Conservation (phyloP, 2,113 vertebrate species). For the Electrona antarctica region DNA sequence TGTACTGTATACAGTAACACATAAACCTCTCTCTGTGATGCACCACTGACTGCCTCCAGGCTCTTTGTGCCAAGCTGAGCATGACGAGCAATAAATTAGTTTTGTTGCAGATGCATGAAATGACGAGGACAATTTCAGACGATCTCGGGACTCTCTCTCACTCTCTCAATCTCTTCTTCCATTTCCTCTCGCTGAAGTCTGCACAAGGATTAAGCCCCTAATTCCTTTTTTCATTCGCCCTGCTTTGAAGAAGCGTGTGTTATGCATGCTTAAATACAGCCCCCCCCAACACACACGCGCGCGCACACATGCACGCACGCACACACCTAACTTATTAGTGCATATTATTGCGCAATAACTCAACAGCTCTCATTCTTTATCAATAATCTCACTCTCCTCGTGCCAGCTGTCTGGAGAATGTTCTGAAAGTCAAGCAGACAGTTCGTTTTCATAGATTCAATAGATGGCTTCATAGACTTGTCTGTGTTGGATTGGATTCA, state of each 20-base stretch:
- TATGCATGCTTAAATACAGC: conserved; percentile 43
- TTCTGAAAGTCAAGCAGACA: too few species aligned
- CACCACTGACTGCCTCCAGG: conserved; percentile 63
- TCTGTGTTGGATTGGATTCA: too few species aligned
- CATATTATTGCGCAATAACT: conserved; percentile 31
- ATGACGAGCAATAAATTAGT: conserved; percentile 77
- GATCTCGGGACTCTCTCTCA: conserved; percentile 33
- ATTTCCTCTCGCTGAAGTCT: conserved; percentile 46
- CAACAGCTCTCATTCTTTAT: conserved; percentile 25
- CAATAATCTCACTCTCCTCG: background rate
- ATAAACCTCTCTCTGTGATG: conserved; percentile 60
- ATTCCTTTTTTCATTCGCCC: conserved; percentile 62
- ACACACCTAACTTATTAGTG: conserved; percentile 42
- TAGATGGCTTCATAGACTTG: too few species aligned
- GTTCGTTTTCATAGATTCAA: too few species aligned
- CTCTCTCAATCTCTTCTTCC: conserved; percentile 57
- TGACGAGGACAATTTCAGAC: conserved; percentile 70
- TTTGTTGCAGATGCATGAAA: conserved; percentile 79
- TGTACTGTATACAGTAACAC: too few species aligned
- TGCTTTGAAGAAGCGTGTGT: conserved; percentile 44
- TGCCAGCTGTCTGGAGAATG: too few species aligned
- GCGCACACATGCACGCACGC: conserved; percentile 16
- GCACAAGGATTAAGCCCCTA: conserved; percentile 54
- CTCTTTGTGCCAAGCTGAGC: conserved; percentile 67
- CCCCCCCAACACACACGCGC: conserved; percentile 28